Percentiles rank a stretch among this genome's conserved stretches.
These are phyloP conservation scores for Gorsachius magnificus DNA, from an alignment of 2,797 vertebrate genomes.

Conservation along the genomic window DNA sequence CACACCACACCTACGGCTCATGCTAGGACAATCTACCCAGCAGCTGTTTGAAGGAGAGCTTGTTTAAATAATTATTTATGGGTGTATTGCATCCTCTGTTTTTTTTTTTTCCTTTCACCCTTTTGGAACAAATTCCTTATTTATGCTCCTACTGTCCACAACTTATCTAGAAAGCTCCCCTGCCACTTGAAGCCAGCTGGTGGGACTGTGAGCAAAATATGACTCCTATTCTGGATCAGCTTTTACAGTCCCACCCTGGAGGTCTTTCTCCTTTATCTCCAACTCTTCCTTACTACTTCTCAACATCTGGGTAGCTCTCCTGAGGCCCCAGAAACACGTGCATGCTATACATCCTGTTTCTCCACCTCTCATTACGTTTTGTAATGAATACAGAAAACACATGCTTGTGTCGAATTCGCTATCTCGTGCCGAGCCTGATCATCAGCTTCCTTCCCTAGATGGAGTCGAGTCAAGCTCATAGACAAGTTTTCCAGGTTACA, in stretches of 20 bases:
- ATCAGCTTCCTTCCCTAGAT: not conserved
- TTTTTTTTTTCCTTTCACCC: not conserved
- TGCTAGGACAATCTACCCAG: not conserved
- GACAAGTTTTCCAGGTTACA: constrained; percentile 49
- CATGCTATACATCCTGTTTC: not conserved
- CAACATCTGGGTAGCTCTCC: constrained; percentile 52
- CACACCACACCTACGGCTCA: not conserved
- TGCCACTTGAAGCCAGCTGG: constrained; percentile 38
- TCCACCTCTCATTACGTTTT: not conserved
- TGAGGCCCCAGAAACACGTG: constrained; percentile 16
- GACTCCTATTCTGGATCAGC: constrained; percentile 16
- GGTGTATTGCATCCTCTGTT: not conserved
- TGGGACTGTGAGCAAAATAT: constrained; percentile 26
- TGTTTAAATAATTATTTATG: not conserved
- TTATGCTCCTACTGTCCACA: not conserved
- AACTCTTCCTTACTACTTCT: not conserved
- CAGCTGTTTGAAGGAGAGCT: not conserved
- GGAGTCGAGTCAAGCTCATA: constrained; percentile 39
- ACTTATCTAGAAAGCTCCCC: constrained; percentile 32
- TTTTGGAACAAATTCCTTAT: not conserved
- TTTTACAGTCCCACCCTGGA: not conserved
- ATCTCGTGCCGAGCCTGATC: constrained; percentile 28
- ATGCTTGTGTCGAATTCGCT: not conserved
- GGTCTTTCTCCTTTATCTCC: constrained; percentile 47
- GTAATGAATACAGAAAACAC: constrained; percentile 17